phyloP scores from a whole-genome alignment of 2,888 invertebrate species.

The Stramonita haemastoma region DNA sequence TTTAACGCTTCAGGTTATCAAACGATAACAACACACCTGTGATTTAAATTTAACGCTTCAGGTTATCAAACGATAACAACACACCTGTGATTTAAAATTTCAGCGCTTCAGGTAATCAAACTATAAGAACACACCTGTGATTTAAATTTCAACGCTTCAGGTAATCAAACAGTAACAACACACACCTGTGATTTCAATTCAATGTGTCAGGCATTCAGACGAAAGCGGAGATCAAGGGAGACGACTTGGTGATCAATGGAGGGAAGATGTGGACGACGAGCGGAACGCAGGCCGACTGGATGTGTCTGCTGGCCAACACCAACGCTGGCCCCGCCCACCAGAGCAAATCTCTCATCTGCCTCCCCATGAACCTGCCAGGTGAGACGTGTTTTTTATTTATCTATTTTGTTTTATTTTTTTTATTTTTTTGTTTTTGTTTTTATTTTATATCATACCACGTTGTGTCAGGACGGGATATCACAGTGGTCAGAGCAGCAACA shows the following conservation, averaged over 20 bases:
- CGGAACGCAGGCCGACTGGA: slow-evolving; percentile 81
- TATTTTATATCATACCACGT: too few species aligned
- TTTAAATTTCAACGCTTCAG: neutral
- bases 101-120: neutral
- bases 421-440: too few species aligned
- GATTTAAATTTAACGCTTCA: too few species aligned
- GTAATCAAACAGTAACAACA: too few species aligned
- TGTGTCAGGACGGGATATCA: too few species aligned
- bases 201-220: slow-evolving; percentile 78
- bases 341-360: slow-evolving; percentile 80
- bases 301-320: slow-evolving; percentile 81
- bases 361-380: slow-evolving; percentile 79
- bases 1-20: too few species aligned
- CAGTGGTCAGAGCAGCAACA: too few species aligned
- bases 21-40: too few species aligned
- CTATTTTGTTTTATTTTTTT: neutral
- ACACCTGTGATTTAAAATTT: too few species aligned
- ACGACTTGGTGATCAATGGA: slow-evolving; percentile 80
- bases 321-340: slow-evolving; percentile 76
- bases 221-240: slow-evolving; percentile 77
- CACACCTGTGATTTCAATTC: neutral
- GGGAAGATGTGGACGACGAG: slow-evolving; percentile 82
- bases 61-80: too few species aligned
- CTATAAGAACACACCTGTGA: too few species aligned
- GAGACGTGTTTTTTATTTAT: neutral